Percentiles rank a stretch among this genome's conserved stretches.
These are phyloP conservation scores for Calliopum simillimum DNA, from an alignment of 2,888 invertebrate species.

Conservation along the genomic window DNA sequence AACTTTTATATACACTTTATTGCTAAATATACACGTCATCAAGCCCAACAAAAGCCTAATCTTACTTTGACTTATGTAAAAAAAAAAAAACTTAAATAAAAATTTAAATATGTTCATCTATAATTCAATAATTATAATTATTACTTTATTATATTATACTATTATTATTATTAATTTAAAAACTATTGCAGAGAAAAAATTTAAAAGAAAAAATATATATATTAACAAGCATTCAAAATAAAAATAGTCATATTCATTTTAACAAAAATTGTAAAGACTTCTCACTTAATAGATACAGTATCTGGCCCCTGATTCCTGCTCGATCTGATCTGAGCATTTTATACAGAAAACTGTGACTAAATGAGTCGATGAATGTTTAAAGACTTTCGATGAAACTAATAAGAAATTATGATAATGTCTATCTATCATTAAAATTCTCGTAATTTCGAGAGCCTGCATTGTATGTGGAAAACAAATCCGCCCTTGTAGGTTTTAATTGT, in stretches of 20 bases:
- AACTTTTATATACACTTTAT: neutral
- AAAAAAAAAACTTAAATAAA: slow-evolving; percentile 21
- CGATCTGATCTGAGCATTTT: too few species aligned
- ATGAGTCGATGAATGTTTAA: too few species aligned
- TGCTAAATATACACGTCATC: slow-evolving; percentile 6
- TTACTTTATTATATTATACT: slow-evolving; percentile 30
- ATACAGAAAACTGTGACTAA: too few species aligned
- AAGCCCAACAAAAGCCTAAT: slow-evolving; percentile 25
- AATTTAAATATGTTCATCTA: slow-evolving; percentile 30
- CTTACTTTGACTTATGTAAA: slow-evolving; percentile 23
- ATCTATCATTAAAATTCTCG: too few species aligned
- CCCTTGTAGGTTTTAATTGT: too few species aligned
- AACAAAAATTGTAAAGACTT: slow-evolving; percentile 16
- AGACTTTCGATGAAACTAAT: too few species aligned
- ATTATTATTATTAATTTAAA: slow-evolving; percentile 29
- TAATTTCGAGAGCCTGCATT: too few species aligned
- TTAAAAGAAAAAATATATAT: slow-evolving; percentile 25
- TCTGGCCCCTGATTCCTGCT: too few species aligned
- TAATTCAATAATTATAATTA: slow-evolving; percentile 29
- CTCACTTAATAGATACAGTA: too few species aligned
- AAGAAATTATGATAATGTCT: too few species aligned
- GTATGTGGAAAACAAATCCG: too few species aligned
- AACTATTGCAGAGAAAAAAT: slow-evolving; percentile 27
- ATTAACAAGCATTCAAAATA: slow-evolving; percentile 28
- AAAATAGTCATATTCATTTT: slow-evolving; percentile 27